Evolutionary conservation across 92 coral and sea anemone species (phyloP), one percentile per base, ranked within the genome.

Genomic region (Meandrina meandrites): DNA sequence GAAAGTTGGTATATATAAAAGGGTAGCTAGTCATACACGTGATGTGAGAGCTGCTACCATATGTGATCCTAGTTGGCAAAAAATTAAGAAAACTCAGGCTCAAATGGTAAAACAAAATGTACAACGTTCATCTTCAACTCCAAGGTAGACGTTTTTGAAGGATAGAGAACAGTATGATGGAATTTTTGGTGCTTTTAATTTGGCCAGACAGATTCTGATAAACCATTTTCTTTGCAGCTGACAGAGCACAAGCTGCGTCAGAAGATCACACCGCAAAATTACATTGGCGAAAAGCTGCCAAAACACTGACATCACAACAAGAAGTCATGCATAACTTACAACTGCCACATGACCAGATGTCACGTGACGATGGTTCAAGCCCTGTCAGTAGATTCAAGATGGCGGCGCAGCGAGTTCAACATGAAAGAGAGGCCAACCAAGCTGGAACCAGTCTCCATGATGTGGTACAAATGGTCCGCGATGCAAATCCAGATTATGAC

Each of bases 231-330:
- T 24, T 45, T 50, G 32, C 82, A 85, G 88, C 32, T 35, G 76
- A 78, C 16, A 85, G 88, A 15, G 76, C 68, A 3, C 82, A 66
- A 10, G 31, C 11, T 30, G 36, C 19, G 34, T 64, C 72, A n/a
- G 66, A 37, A 12, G 90, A 73, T 21, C 81, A 88, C 62, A 58
- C 75, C 28, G 57, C 81, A 11, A 81, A 42, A 75, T 42, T 16
- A 42, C 81, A 58, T 10, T 88, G 90, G 90, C 57, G 58, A 4
- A 71, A 56, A 34, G 87, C 91, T 21, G 80, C 86, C 28, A 91
- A 72, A 42, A 67, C 83, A 30, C 50, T 84, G 2, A 73, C 83
- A 13, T 54, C 81, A 0, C 89, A 85, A 53, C 60, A 76, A 27
- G 84, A 76, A 30, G 68, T 88, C 5, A 21, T 75, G 50, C 50